Percentiles rank a stretch among this genome's conserved stretches.
Evolutionary conservation across 2,888 invertebrate species (phyloP).

Genomic region (Trichogramma dendrolimi): DNA sequence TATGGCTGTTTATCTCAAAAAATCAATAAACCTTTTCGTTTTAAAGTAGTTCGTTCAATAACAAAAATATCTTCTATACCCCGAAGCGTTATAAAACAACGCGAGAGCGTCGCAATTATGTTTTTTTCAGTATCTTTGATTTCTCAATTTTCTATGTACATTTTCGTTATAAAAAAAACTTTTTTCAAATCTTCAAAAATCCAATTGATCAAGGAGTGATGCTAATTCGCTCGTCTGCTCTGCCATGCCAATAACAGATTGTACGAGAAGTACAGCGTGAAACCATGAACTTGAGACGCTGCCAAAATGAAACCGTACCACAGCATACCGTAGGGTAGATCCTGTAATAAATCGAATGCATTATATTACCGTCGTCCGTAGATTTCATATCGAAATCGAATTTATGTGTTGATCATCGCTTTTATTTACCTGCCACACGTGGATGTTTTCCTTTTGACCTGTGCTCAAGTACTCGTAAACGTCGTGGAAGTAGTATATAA

Average conservation of each 20-base stretch:
- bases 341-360: conserved; percentile 57
- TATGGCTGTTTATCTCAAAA: too few species aligned
- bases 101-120: background rate
- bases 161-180: background rate
- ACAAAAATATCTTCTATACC: too few species aligned
- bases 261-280: conserved; percentile 80
- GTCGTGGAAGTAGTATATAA: conserved; percentile 78
- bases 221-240: conserved; percentile 69
- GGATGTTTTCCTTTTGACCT: conserved; percentile 64
- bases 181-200: conserved; percentile 14
- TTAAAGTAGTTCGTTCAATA: too few species aligned
- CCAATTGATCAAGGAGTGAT: background rate
- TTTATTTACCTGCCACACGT: conserved; percentile 74
- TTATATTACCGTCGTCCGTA: conserved; percentile 15
- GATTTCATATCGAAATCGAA: conserved; percentile 23
- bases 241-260: conserved; percentile 81
- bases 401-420: conserved; percentile 21
- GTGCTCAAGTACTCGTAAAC: conserved; percentile 75
- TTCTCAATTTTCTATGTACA: conserved; percentile 19
- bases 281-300: conserved; percentile 83
- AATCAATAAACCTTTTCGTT: too few species aligned
- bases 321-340: conserved; percentile 83
- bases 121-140: background rate
- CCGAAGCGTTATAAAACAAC: background rate
- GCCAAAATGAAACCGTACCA: conserved; percentile 89